A percentile compares a stretch with the other conserved stretches of the same genome.
Conservation (phyloP, 2,888 invertebrate genomes). For the Drosophila engyochracea region DNA sequence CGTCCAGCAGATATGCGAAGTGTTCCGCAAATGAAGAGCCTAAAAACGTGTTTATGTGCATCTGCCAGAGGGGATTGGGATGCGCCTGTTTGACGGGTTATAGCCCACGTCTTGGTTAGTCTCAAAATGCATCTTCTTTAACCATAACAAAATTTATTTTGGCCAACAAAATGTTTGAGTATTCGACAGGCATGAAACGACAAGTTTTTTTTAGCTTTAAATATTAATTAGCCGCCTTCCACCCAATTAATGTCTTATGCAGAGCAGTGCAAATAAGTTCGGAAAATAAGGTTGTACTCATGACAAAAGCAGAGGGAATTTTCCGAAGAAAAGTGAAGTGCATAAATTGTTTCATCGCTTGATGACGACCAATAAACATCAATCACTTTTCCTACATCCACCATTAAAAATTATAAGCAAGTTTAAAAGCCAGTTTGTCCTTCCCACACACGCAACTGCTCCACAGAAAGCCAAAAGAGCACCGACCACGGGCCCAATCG, state of each 20-base stretch:
- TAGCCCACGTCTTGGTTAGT: conserved; percentile 5
- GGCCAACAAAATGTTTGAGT: background rate
- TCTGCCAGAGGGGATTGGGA: background rate
- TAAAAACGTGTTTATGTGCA: conserved; percentile 20
- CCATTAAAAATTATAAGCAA: background rate
- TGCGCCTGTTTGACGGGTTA: background rate
- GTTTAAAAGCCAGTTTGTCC: conserved; percentile 85
- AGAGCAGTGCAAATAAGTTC: too few species aligned
- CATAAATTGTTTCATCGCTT: background rate
- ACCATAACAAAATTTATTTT: conserved; percentile 11
- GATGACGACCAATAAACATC: background rate
- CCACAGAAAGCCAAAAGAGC: conserved; percentile 96
- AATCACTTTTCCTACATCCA: background rate
- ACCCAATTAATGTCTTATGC: too few species aligned
- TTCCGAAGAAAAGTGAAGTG: background rate
- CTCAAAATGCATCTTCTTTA: background rate
- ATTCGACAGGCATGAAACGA: background rate
- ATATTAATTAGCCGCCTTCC: too few species aligned
- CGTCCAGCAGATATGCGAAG: conserved; percentile 32
- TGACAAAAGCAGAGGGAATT: background rate
- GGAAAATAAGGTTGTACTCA: background rate
- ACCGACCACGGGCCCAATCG: conserved; percentile 96
- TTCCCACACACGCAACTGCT: conserved; percentile 89
- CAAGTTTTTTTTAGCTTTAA: background rate
- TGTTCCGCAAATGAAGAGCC: conserved; percentile 28